Base-by-base conservation (phyloP, 2,888 invertebrate species). In the Torymus auratus region DNA sequence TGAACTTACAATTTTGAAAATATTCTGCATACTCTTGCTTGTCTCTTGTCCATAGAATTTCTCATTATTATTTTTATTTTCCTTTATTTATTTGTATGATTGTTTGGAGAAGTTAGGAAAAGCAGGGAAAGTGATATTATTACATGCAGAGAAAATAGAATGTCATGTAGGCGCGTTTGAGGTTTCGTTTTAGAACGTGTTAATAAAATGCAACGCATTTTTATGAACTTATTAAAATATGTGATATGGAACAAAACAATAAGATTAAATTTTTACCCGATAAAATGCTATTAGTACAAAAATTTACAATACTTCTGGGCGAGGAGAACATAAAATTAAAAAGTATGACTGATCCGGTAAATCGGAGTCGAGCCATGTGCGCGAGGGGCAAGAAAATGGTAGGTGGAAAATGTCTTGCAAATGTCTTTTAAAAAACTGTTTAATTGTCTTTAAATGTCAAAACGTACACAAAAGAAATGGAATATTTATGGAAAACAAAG, bases 401-500 rank as follows among this genome's bases (percentile, higher is more conserved):
- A 80, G 58, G 71, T 78, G 65, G 69, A 61, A 82, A 20, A 15
- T 80, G 76, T 73, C 56, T 62, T 50, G 4, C 2, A 62, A n/a
- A 67, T 20, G 53, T 52, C 23, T 65, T 65, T 62, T n/a, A 69
- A 20, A 64, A 70, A 15, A 60, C 50, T n/a, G 12, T 14, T 64
- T n/a, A 13, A 58, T 55, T 74, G 58, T n/a, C 4, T 20, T 52
- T 14, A 69, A 55, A 81, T 15, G 13, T n/a, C 56, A 61, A 61
- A 50, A 58, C 53, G 53, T 55, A 78, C 28, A 69, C 74, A 82
- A 79, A 83, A 75, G 60, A 75, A 79, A 73, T 74, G 68, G 20
- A 76, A 78, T 83, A 82, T 74, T 83, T 65, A 69, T 80, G 64
- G 41, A 83, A 77, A 61, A 73, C 65, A 83, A 84, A 80, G 82